phyloP scores from a whole-genome alignment of 2,797 vertebrate species.

The Alcedo quadribrachys region DNA sequence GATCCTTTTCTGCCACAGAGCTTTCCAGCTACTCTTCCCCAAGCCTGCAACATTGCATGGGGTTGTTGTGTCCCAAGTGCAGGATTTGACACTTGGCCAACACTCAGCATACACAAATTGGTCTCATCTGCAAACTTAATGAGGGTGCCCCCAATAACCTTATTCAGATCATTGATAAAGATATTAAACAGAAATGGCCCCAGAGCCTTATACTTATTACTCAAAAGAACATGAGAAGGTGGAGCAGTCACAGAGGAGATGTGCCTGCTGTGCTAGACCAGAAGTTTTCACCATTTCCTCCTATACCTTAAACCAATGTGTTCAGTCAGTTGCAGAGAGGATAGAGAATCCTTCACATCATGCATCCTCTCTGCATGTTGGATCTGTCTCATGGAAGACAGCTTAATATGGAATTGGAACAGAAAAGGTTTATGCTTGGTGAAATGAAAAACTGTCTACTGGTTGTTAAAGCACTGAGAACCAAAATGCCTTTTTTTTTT shows the following conservation, averaged over 20 bases:
- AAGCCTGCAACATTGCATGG: too few relatives aligned
- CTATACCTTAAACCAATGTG: background rate
- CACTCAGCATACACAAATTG: background rate
- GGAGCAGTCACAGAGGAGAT: background rate
- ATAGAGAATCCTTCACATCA: background rate
- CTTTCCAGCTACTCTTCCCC: background rate
- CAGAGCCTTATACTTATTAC: background rate
- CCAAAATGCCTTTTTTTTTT: background rate
- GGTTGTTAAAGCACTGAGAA: background rate
- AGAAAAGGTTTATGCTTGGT: background rate
- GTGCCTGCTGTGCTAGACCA: background rate
- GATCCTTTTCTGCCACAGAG: background rate
- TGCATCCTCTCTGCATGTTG: background rate
- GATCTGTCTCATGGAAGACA: background rate
- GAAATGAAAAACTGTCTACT: slow-evolving; percentile 6
- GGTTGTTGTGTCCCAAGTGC: too few relatives aligned
- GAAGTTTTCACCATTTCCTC: background rate
- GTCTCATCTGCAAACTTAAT: background rate
- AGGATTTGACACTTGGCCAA: background rate
- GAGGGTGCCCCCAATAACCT: background rate
- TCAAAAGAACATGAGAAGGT: background rate
- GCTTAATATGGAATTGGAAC: background rate
- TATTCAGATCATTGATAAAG: background rate
- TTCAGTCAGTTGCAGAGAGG: background rate
- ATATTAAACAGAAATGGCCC: background rate